Evolutionary conservation across 2,797 vertebrate genomes (phyloP).

Genomic region (Propithecus deckenii): DNA sequence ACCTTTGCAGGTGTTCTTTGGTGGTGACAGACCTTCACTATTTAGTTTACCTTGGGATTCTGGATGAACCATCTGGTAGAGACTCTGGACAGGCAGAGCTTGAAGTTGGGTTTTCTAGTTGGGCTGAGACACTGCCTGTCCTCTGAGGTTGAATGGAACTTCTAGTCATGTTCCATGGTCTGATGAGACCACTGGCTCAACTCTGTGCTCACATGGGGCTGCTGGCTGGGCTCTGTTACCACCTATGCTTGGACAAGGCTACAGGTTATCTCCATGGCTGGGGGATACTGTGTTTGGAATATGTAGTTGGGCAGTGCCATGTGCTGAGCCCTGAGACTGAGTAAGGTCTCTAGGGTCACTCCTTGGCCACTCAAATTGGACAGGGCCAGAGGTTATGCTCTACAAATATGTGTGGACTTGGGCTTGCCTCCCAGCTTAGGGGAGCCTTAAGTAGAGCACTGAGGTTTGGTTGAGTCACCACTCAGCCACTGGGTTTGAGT

Average conservation of each 20-base stretch:
- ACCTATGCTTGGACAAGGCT: background rate
- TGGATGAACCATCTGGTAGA: background rate
- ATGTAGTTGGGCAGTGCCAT: background rate
- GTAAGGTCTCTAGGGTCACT: background rate
- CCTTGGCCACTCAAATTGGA: background rate
- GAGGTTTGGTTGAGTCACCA: background rate
- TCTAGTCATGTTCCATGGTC: background rate
- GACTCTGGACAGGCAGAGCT: background rate
- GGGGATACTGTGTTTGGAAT: background rate
- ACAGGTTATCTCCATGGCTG: background rate
- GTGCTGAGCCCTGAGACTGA: background rate
- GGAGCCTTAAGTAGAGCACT: background rate
- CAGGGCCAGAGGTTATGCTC: background rate
- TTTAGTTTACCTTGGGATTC: background rate
- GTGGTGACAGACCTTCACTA: background rate
- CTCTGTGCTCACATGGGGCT: background rate
- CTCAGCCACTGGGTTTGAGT: background rate
- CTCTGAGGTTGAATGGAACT: background rate
- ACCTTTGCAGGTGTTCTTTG: background rate
- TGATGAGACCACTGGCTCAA: background rate
- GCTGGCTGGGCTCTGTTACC: background rate
- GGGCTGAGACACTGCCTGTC: background rate
- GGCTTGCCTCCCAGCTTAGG: background rate
- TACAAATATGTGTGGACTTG: background rate
- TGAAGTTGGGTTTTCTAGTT: background rate